These are phyloP conservation scores for Ophioderma brevispina DNA, from an alignment of 35 echinoderm and acorn worm species.

Conservation along the genomic window DNA sequence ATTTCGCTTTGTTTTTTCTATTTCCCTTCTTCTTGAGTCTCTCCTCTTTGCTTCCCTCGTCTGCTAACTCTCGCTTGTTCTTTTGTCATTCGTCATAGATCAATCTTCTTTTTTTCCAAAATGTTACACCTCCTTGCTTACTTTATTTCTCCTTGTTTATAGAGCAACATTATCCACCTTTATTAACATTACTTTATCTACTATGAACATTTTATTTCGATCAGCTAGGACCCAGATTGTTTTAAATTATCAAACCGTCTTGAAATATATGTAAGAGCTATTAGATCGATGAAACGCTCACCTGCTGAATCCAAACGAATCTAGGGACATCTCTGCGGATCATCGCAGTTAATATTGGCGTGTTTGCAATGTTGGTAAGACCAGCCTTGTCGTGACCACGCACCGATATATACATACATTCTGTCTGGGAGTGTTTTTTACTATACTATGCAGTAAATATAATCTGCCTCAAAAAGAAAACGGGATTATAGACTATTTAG, in stretches of 20 bases:
- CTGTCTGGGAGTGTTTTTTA: not conserved
- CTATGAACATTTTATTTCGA: not conserved
- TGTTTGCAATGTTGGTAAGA: not conserved
- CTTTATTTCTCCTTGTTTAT: too few species aligned
- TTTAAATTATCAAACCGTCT: not conserved
- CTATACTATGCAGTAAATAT: not conserved
- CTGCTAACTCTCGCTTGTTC: too few species aligned
- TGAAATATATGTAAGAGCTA: not conserved
- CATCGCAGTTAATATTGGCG: conserved; percentile 15
- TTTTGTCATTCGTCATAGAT: too few species aligned
- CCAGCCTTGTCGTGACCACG: conserved; percentile 42
- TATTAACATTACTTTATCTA: not conserved
- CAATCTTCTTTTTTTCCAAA: too few species aligned
- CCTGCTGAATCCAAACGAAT: conserved; percentile 23
- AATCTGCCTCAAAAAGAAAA: too few species aligned
- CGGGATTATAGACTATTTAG: too few species aligned
- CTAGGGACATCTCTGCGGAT: conserved; percentile 7
- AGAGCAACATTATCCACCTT: not conserved
- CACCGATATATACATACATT: not conserved
- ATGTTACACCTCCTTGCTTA: too few species aligned
- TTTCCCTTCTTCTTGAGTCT: too few species aligned
- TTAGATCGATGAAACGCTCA: not conserved
- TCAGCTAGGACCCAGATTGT: not conserved
- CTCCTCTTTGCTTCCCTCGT: too few species aligned
- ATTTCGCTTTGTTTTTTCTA: too few species aligned